Evolutionary conservation across 2,888 invertebrate genomes (phyloP).

Genomic region (Agonopterix heracliana): DNA sequence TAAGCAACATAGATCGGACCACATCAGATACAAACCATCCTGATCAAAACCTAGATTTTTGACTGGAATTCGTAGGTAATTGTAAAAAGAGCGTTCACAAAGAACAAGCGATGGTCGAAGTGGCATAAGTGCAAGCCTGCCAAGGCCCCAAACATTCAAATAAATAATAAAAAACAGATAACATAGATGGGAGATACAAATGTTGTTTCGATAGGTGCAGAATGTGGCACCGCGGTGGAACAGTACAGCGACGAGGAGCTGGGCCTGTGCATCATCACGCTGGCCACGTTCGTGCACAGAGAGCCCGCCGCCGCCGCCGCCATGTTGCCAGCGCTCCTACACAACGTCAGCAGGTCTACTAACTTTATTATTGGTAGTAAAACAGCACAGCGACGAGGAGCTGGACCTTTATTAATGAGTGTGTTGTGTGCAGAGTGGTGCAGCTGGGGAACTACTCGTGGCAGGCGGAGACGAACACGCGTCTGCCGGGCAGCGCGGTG

Average conservation of each 20-base stretch:
- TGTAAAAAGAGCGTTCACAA: too few species aligned
- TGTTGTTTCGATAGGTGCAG: slow-evolving; percentile 76
- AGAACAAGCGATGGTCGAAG: too few species aligned
- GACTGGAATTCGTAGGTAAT: too few species aligned
- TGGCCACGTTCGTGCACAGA: slow-evolving; percentile 97
- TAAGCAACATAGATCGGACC: too few species aligned
- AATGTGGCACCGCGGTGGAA: slow-evolving; percentile 92
- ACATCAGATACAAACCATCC: too few species aligned
- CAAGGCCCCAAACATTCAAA: too few species aligned
- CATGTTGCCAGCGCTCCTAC: slow-evolving; percentile 92
- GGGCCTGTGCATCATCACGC: slow-evolving; percentile 92
- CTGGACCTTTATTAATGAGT: slow-evolving; percentile 80
- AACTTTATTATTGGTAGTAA: slow-evolving; percentile 67
- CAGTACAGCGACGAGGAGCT: slow-evolving; percentile 98
- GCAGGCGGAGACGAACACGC: slow-evolving; percentile 91
- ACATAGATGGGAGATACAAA: too few species aligned
- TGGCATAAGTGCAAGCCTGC: too few species aligned
- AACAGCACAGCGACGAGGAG: slow-evolving; percentile 98
- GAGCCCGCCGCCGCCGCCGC: slow-evolving; percentile 97
- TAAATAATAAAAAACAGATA: too few species aligned
- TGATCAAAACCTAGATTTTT: too few species aligned
- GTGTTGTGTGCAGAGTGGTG: slow-evolving; percentile 70
- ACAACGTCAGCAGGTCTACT: slow-evolving; percentile 85
- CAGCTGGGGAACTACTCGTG: slow-evolving; percentile 89
- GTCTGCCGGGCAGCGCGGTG: slow-evolving; percentile 95